Evolutionary conservation across 2,113 vertebrate species (phyloP).

Genomic region (Andinoacara biseriatus): DNA sequence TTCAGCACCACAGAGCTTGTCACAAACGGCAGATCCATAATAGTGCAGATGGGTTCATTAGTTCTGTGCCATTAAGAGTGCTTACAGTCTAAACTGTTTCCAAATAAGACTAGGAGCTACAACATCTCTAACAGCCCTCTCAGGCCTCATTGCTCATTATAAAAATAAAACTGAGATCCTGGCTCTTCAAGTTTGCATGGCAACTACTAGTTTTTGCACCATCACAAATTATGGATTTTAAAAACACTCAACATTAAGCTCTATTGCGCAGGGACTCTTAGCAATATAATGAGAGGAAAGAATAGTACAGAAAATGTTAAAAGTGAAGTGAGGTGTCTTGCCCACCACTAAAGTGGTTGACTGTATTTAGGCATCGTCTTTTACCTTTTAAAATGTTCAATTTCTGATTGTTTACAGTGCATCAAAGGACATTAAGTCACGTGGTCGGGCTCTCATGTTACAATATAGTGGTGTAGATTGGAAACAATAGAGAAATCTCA

Average conservation of each 20-base stretch:
- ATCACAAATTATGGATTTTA: not conserved
- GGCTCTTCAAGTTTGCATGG: not conserved
- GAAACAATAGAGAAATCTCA: no score
- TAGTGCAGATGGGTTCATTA: conserved; percentile 20
- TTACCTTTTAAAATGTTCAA: not conserved
- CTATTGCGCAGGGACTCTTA: not conserved
- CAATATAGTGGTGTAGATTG: no score
- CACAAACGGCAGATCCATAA: not conserved
- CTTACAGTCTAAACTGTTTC: not conserved
- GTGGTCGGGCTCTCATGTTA: no score
- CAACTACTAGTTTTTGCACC: not conserved
- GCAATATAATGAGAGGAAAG: not conserved
- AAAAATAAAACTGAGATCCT: not conserved
- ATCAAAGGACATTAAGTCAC: no score
- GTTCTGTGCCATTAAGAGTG: conserved; percentile 2
- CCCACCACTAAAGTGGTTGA: not conserved
- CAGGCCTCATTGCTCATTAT: not conserved
- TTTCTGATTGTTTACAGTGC: not conserved
- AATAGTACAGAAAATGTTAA: not conserved
- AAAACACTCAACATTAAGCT: no score
- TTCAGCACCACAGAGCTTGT: conserved; percentile 32
- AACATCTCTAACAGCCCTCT: not conserved
- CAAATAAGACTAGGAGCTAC: not conserved
- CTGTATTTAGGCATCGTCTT: rapidly evolving
- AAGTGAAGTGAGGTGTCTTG: not conserved